Evolutionary conservation across 2,113 vertebrate species (phyloP).

Genomic region (Coreoperca whiteheadi): DNA sequence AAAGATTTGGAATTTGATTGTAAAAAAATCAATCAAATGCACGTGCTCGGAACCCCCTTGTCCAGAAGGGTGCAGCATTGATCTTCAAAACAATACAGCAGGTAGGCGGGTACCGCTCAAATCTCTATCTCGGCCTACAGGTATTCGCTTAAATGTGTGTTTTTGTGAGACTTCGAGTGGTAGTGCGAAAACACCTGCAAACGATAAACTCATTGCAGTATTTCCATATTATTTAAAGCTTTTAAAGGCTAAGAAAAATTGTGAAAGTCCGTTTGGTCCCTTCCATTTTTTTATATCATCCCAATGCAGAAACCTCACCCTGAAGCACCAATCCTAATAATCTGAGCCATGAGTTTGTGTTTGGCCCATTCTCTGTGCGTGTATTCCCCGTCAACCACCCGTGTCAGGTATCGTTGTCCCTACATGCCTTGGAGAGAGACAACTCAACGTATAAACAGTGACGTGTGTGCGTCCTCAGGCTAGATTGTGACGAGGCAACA

Average conservation of each 20-base stretch:
- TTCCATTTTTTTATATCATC: neutral
- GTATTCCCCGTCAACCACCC: neutral
- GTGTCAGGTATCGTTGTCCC: neutral
- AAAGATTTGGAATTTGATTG: too few relatives aligned
- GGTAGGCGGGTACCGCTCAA: neutral
- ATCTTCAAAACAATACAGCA: neutral
- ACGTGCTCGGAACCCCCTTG: neutral
- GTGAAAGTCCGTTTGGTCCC: neutral
- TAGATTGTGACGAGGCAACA: neutral
- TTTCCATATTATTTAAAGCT: neutral
- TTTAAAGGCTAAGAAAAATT: neutral
- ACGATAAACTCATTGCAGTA: neutral
- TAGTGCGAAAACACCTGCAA: neutral
- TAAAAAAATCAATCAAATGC: too few relatives aligned
- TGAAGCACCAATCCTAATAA: neutral
- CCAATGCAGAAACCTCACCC: neutral
- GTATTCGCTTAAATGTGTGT: neutral
- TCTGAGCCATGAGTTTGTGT: neutral
- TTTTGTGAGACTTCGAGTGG: neutral
- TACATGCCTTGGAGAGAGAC: neutral
- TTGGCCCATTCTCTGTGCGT: neutral
- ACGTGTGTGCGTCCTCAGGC: neutral
- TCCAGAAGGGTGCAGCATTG: constrained; percentile 76
- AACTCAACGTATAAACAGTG: neutral
- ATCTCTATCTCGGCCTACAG: neutral